phyloP scores from a whole-genome alignment of 2,113 vertebrate species.

The Myiozetetes cayanensis region DNA sequence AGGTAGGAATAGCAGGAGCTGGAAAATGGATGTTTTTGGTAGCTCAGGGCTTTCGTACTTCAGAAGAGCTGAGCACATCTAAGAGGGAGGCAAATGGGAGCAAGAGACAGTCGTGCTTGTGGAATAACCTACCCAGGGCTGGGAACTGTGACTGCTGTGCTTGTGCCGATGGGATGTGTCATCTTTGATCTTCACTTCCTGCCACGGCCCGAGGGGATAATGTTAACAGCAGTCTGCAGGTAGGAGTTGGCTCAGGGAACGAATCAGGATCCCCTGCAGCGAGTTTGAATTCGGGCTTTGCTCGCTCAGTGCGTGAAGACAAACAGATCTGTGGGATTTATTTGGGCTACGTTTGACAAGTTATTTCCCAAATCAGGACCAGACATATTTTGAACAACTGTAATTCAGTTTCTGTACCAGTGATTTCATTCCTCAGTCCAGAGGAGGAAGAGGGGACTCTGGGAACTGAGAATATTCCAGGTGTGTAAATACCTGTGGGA shows the following conservation, averaged over 20 bases:
- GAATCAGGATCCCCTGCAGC: not conserved
- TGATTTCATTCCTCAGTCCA: not conserved
- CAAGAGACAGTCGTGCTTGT: accelerated
- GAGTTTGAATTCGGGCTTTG: not conserved
- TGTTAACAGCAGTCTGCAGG: not conserved
- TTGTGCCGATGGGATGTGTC: not conserved
- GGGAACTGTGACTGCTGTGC: not conserved
- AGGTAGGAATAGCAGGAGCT: not conserved
- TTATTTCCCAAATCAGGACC: not conserved
- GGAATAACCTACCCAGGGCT: not conserved
- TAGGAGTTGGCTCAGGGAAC: not conserved
- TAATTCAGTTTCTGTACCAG: not conserved
- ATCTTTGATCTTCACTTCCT: not conserved
- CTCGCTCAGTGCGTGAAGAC: not conserved
- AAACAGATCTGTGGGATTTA: not conserved
- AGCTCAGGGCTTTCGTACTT: not conserved
- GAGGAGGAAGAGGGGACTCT: not conserved
- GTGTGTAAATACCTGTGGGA: not conserved
- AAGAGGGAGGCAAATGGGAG: not conserved
- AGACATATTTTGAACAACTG: not conserved
- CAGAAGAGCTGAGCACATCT: not conserved
- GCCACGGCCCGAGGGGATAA: not conserved
- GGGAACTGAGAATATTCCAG: not conserved
- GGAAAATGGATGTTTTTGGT: not conserved
- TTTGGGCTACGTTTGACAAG: not conserved